A percentile compares a stretch with the other conserved stretches of the same genome.
Conservation (phyloP, 2,888 invertebrate genomes). For the Luperina testacea region DNA sequence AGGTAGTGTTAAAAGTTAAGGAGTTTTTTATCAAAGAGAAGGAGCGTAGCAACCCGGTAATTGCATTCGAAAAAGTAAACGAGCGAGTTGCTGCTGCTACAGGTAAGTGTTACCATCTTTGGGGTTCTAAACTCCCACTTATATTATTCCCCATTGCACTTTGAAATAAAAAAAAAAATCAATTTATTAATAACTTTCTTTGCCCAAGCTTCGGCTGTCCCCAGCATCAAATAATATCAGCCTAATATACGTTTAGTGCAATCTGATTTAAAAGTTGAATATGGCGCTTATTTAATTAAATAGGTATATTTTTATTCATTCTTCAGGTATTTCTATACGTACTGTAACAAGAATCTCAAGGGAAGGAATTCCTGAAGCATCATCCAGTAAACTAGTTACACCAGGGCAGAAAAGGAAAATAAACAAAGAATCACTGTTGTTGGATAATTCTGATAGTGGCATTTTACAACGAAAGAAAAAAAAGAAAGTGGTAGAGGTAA, state of each 20-base stretch:
- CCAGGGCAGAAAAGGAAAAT: slow-evolving; percentile 10
- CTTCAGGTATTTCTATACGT: slow-evolving; percentile 26
- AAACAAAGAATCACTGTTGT: slow-evolving; percentile 9
- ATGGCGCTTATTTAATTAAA: not conserved
- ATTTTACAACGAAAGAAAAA: slow-evolving; percentile 14
- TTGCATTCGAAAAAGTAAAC: slow-evolving; percentile 23
- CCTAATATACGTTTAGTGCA: not conserved
- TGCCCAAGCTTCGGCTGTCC: no score
- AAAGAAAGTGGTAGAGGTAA: not conserved
- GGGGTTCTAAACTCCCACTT: not conserved
- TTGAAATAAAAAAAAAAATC: not conserved
- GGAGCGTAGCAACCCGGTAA: slow-evolving; percentile 13
- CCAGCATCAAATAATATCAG: not conserved
- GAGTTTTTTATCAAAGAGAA: slow-evolving; percentile 19
- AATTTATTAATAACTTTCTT: not conserved
- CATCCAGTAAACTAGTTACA: slow-evolving; percentile 17
- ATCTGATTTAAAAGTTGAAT: slow-evolving; percentile 1
- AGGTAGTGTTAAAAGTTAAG: slow-evolving; percentile 16
- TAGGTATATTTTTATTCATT: not conserved
- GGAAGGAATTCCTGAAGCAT: slow-evolving; percentile 17
- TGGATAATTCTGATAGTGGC: slow-evolving; percentile 4
- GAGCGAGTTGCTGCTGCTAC: slow-evolving; percentile 29
- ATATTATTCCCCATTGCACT: not conserved
- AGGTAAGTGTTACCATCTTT: slow-evolving; percentile 27
- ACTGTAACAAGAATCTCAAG: slow-evolving; percentile 32